Base-by-base conservation (phyloP, 2,888 invertebrate species). In the Drosophila paranaensis region DNA sequence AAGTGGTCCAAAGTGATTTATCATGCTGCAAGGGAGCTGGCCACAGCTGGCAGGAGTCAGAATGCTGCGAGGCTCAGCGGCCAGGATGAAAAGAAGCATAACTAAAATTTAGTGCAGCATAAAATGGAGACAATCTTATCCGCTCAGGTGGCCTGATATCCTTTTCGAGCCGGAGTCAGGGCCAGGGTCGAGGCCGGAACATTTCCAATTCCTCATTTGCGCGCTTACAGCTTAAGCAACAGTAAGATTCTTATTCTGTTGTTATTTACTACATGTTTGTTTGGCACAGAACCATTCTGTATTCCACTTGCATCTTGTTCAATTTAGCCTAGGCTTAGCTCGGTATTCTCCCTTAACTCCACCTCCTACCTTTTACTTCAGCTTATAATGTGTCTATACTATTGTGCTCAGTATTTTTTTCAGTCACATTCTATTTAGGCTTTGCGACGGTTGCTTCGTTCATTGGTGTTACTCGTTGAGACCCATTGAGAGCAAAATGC, bases 121-220 rank as follows among this genome's bases (percentile, higher is more conserved):
- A 20, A 40, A 54, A 10, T n/a, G 39, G 53, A 33, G 48, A n/a
- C 55, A 50, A 50, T 68, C 48, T 55, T n/a, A 16, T 37, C 30
- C 9, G 46, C 30, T 48, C 30, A 48, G 9, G 55, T n/a, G 42
- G 10, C 30, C 27, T 56, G 60, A 63, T 68, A 70, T 66, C 72
- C 64, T 65, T 83, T 60, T 58, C 70, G 53, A 40, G 51, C 48
- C 55, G 37, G 54, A 48, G 67, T 66, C 10, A 11, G n/a, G 16
- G 6, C 10, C 48, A n/a, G n/a, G 10, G n/a, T 5, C 30, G 20
- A 20, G 20, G 54, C 55, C 58, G 40, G 48, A 54, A 65, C 71
- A 87, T 74, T 84, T 83, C 82, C 86, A 88, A 83, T 81, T 84
- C 68, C 89, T 86, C 77, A 84, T 84, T 86, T 54, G 42, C 39